Evolutionary conservation across 2,797 vertebrate species (phyloP), one percentile per base, ranked within the genome.

Genomic region (Gouania willdenowi): DNA sequence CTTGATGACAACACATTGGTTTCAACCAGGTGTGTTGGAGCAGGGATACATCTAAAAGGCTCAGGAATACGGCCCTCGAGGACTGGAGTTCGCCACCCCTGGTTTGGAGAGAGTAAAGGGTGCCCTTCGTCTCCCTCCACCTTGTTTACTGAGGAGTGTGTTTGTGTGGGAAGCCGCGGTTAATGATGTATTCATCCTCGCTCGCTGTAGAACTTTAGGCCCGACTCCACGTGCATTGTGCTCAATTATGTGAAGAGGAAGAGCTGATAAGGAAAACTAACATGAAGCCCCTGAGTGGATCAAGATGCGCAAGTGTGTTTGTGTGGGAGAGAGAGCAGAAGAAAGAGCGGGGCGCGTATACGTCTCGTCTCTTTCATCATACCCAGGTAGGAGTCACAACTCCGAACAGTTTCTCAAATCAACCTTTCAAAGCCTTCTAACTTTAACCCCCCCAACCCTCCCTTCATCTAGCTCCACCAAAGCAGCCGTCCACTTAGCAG

Each of bases 401-500:
- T 77, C 55, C 66, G 47, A 42, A 30, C 61, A 69, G 55, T 81
- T 87, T 86, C 83, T 78, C 70, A 79, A 73, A 75, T 67, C 62
- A 72, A 70, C 75, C 50, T 80, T 84, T 86, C 79, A 86, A 87
- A 87, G 75, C 66, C 81, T 77, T 56, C 71, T 41, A 77, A 75
- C 74, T 84, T 85, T 73, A 59, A 54, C 39, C 32, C 17, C 9
- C 28, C 10, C 16, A 20, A 6, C 19, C 13, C 17, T 9, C 24
- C 10, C 16, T 4, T 5, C 19, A 27, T 46, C 54, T 60, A 30
- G 28, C 59, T 62, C 41, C 55, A 26, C 48, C 55, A 61, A 72
- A 79, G 71, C 71, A 77, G 68, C 62, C 68, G 77, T 86, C 87
- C 84, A 88, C 81, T 87, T 81, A 83, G 78, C 75, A 84, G 76